These are phyloP conservation scores for Corythoichthys intestinalis DNA, from an alignment of 2,113 vertebrate genomes.

Conservation along the genomic window DNA sequence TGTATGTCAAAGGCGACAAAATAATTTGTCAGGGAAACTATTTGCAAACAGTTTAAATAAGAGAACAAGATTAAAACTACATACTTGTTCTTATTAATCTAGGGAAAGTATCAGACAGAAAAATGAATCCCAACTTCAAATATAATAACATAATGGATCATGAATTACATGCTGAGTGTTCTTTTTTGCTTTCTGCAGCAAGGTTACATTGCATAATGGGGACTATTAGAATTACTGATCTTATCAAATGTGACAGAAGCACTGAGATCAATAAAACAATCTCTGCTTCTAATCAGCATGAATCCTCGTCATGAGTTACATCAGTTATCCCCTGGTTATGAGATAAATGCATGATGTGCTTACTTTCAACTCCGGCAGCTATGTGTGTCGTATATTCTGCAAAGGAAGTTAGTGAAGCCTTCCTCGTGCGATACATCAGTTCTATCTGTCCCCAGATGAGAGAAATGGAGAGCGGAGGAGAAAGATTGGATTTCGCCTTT, in stretches of 20 bases:
- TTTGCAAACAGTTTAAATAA: neutral
- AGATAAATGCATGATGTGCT: constrained; percentile 38
- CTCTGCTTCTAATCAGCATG: constrained; percentile 38
- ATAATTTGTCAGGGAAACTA: neutral
- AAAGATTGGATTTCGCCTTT: constrained; percentile 50
- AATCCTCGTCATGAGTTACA: constrained; percentile 42
- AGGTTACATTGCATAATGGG: constrained; percentile 39
- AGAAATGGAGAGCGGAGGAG: constrained; percentile 17
- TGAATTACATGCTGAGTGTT: constrained; percentile 3
- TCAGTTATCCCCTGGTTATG: constrained; percentile 42
- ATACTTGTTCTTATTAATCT: neutral
- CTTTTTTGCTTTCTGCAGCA: constrained; percentile 10
- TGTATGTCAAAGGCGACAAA: too few relatives aligned
- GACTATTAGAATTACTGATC: constrained; percentile 27
- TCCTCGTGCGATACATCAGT: constrained; percentile 28
- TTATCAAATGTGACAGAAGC: constrained; percentile 38
- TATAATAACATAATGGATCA: constrained; percentile 7
- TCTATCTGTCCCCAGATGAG: constrained; percentile 32
- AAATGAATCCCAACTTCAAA: neutral
- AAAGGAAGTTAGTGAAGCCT: constrained; percentile 22
- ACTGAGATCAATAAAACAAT: constrained; percentile 50
- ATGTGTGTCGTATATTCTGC: constrained; percentile 37
- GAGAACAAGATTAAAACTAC: neutral
- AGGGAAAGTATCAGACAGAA: neutral
- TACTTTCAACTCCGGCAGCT: constrained; percentile 42